Evolutionary conservation across 2,888 invertebrate genomes (phyloP), one percentile per base, ranked within the genome.

Genomic region (Drosophila lacicola): DNA sequence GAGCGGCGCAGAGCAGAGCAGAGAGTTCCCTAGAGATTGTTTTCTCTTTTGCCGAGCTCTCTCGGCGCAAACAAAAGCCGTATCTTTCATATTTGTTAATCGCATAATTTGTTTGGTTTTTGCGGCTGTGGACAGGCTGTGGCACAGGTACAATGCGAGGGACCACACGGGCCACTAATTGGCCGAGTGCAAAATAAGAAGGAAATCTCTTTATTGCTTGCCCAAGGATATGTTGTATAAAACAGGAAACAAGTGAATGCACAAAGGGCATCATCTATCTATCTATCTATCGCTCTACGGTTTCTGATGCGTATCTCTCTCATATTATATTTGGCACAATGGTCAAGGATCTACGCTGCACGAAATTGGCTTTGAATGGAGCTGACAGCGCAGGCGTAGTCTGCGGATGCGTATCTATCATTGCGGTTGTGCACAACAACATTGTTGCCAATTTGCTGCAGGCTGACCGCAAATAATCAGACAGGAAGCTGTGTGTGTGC

Each of bases 391-490:
- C 61, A 45, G 37, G 10, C 46, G 49, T 63, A 44, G 42, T 34
- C 14, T 42, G 10, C 21, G 25, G 47, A 29, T 29, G 33, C 69
- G 19, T 49, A 63, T 41, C 46, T 49, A 53, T 56, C 45, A 55
- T 54, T 67, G 65, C 45, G 37, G 25, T 5, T 58, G 21, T 42
- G 58, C 34, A 42, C 60, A 60, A 55, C 71, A 69, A 83, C 84
- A 84, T 75, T 87, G 84, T 85, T 82, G 85, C 80, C 33, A 81
- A 82, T 81, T 78, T 71, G 34, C 68, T 58, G 56, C 51, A 76
- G 78, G 62, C 80, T 87, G 78, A 87, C 87, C 84, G 82, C 84
- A 87, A 84, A 87, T 84, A 84, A 85, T 85, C 80, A 70, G 74
- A 72, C 81, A 83, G 83, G 83, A 83, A 81, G 68, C 74, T 70